Conservation (phyloP, 2,113 vertebrate species). For the Ammodytes dubius region DNA sequence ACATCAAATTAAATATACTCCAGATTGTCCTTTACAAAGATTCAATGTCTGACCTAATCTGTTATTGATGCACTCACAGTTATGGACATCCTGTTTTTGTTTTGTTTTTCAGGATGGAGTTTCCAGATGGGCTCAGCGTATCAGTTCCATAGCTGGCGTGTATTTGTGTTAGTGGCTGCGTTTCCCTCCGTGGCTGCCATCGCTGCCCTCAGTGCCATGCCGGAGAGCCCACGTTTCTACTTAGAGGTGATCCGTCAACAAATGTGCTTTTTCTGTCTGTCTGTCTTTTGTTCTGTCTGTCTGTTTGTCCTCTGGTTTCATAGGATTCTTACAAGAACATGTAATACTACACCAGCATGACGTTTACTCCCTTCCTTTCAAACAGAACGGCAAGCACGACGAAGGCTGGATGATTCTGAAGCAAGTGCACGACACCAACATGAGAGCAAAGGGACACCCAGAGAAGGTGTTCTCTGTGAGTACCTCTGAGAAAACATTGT, state of each 20-base stretch:
- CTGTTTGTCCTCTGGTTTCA: neutral
- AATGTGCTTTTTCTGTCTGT: conserved; percentile 6
- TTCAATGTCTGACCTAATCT: neutral
- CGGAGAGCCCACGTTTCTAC: conserved; percentile 97
- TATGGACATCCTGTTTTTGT: neutral
- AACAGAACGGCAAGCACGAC: conserved; percentile 96
- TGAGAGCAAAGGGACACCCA: conserved; percentile 95
- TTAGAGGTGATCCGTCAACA: conserved; percentile 87
- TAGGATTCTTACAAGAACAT: no score
- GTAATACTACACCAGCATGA: neutral
- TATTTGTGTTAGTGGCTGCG: conserved; percentile 96
- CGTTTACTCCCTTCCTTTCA: neutral
- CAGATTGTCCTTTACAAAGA: neutral
- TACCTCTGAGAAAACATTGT: conserved; percentile 9
- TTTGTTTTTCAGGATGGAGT: conserved; percentile 90
- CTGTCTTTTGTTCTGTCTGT: neutral
- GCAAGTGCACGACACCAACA: conserved; percentile 97
- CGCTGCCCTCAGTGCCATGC: conserved; percentile 93
- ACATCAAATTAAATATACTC: neutral
- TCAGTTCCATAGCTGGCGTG: conserved; percentile 99
- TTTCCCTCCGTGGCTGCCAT: conserved; percentile 96
- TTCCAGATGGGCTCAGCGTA: conserved; percentile 99
- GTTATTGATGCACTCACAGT: neutral
- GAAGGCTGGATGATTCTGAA: conserved; percentile 99
- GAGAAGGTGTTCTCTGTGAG: conserved; percentile 97